phyloP scores from a whole-genome alignment of 2,797 vertebrate species.

The Tachyglossus aculeatus region DNA sequence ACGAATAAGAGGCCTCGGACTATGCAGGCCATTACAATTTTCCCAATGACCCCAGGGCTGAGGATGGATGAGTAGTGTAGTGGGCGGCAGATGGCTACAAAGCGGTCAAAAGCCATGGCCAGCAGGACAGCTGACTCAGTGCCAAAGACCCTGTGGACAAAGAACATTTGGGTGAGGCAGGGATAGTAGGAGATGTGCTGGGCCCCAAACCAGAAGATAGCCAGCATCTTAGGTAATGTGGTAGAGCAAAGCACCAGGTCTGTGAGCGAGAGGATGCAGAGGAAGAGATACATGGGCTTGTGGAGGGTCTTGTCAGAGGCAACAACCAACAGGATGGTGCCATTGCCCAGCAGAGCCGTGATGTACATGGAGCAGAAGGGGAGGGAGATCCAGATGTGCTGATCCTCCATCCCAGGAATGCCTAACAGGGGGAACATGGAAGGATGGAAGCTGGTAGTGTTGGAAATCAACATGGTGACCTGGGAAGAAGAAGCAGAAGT shows the following conservation, averaged over 20 bases:
- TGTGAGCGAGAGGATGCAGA: slow-evolving; percentile 47
- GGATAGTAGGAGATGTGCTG: not conserved
- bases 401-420: slow-evolving; percentile 40
- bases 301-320: slow-evolving; percentile 34
- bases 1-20: slow-evolving; percentile 52
- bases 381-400: slow-evolving; percentile 50
- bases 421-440: slow-evolving; percentile 35
- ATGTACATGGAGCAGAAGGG: slow-evolving; percentile 54
- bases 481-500: too few relatives aligned
- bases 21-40: slow-evolving; percentile 54
- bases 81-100: slow-evolving; percentile 55
- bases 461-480: not conserved
- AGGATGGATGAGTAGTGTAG: slow-evolving; percentile 40
- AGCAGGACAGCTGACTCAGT: slow-evolving; percentile 55
- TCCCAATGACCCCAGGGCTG: slow-evolving; percentile 16
- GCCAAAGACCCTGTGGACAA: slow-evolving; percentile 62
- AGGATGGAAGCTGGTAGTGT: not conserved
- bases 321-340: slow-evolving; percentile 33
- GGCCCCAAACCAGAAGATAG: slow-evolving; percentile 41
- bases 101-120: slow-evolving; percentile 76
- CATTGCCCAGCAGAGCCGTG: slow-evolving; percentile 54
- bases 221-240: slow-evolving; percentile 65
- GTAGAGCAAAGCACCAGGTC: slow-evolving; percentile 46
- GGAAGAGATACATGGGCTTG: slow-evolving; percentile 56
- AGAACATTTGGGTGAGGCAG: slow-evolving; percentile 77